phyloP scores from a whole-genome alignment of 2,113 vertebrate species.

The Taxidea taxus region DNA sequence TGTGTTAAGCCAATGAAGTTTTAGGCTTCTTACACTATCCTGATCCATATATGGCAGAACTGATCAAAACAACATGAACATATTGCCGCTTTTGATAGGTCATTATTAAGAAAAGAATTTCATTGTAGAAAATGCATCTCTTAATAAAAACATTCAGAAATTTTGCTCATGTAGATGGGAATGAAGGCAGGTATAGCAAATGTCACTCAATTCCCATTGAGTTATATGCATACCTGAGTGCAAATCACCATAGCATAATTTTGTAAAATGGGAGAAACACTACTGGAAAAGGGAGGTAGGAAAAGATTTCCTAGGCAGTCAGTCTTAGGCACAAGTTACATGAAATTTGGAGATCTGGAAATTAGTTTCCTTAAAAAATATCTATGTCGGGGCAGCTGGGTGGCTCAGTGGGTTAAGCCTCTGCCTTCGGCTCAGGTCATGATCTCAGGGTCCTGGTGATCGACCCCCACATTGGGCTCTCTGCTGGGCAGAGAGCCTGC shows the following conservation, averaged over 20 bases:
- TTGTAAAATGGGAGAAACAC: neutral
- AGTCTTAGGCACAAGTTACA: neutral
- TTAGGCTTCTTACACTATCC: neutral
- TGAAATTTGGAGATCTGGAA: neutral
- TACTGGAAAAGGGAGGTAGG: neutral
- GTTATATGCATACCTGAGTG: neutral
- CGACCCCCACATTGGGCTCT: too few relatives aligned
- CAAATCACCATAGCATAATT: neutral
- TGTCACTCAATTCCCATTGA: neutral
- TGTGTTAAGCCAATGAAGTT: neutral
- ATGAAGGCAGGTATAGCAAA: neutral
- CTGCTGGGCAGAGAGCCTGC: too few relatives aligned
- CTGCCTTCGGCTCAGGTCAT: too few relatives aligned
- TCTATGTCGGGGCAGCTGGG: neutral
- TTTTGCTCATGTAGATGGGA: neutral
- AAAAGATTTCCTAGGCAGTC: neutral
- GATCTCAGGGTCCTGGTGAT: too few relatives aligned
- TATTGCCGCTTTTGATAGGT: neutral
- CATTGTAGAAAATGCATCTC: neutral
- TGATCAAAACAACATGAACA: neutral
- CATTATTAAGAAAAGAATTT: neutral
- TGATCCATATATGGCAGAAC: neutral
- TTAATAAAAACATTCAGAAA: constrained; percentile 2
- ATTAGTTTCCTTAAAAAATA: constrained; percentile 8
- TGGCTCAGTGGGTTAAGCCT: too few relatives aligned